phyloP scores from a whole-genome alignment of 2,797 vertebrate species.

The Pangasius macronema region DNA sequence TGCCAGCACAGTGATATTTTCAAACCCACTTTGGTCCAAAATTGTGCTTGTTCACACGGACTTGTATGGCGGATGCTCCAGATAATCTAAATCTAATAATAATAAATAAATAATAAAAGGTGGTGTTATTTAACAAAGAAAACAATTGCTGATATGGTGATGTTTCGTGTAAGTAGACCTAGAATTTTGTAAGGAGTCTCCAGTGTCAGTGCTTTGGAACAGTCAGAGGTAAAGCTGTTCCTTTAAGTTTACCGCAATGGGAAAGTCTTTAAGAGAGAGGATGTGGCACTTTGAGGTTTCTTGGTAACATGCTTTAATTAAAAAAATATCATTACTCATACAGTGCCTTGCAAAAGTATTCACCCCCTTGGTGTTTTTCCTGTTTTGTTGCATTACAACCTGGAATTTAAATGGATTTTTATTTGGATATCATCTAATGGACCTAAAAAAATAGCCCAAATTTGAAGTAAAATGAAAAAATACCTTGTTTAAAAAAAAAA shows the following conservation, averaged over 20 bases:
- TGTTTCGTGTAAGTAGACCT: not conserved
- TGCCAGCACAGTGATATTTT: slow-evolving; percentile 12
- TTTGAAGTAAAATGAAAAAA: too few relatives aligned
- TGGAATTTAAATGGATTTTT: too few relatives aligned
- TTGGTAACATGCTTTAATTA: not conserved
- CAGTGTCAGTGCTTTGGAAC: too few relatives aligned
- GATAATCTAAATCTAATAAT: not conserved
- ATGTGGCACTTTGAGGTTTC: not conserved
- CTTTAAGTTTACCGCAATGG: not conserved
- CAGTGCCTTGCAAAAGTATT: too few relatives aligned
- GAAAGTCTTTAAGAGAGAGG: not conserved
- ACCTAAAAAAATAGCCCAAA: too few relatives aligned
- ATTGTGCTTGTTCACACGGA: slow-evolving; percentile 3
- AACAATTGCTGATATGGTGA: not conserved
- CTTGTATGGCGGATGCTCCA: not conserved
- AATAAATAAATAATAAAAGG: not conserved
- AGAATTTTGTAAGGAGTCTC: not conserved
- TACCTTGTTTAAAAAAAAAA: too few relatives aligned
- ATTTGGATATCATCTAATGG: too few relatives aligned
- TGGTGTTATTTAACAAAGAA: not conserved
- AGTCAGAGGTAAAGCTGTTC: not conserved
- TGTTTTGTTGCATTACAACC: too few relatives aligned
- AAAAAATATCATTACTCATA: not conserved
- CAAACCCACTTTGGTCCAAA: slow-evolving; percentile 13
- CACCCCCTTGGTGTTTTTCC: too few relatives aligned